Evolutionary conservation across 2,797 vertebrate species (phyloP), one percentile per base, ranked within the genome.

Genomic region (Enteromius anoplus): DNA sequence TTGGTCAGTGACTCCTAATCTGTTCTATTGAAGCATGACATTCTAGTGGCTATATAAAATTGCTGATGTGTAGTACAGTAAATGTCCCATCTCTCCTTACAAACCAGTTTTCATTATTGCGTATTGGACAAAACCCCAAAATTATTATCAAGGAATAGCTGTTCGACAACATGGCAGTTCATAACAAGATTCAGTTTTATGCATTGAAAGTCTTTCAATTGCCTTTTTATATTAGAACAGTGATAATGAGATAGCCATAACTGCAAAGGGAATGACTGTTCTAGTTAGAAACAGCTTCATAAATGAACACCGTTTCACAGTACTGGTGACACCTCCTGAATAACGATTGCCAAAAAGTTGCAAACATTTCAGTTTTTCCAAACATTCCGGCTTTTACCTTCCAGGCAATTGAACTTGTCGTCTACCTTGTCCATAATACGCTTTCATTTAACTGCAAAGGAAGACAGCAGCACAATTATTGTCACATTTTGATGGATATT

Each of bases 401-500:
- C 60, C 62, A 81, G 82, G 77, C 87, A 86, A 90, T 82, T 89
- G 85, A 88, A 83, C 72, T 66, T 87, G 87, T 87, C 88, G 82
- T 86, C 71, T 80, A 72, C 73, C 86, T 86, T 65, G 78, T 87
- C 82, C 78, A 12, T 23, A 64, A 81, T 65, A 75, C 72, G 69
- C 40, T 81, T 58, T 77, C 77, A 53, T 77, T 70, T 72, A 79
- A 84, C 83, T 32, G 79, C 71, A 65, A 45, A 64, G 73, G 76
- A 83, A 75, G 65, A 85, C 84, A 82, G 84, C 21, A 40, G 65
- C 62, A 84, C 88, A 88, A 81, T 89, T 87, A 89, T 85, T 89
- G 85, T 89, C 83, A 80, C 58, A 65, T 79, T 88, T 86, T 91
- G 89, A 89, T 83, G 83, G 87, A 88, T 90, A 86, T 90, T 87